These are phyloP conservation scores for Schizothorax lantsangensis DNA, from an alignment of 2,797 vertebrate genomes.

Conservation along the genomic window DNA sequence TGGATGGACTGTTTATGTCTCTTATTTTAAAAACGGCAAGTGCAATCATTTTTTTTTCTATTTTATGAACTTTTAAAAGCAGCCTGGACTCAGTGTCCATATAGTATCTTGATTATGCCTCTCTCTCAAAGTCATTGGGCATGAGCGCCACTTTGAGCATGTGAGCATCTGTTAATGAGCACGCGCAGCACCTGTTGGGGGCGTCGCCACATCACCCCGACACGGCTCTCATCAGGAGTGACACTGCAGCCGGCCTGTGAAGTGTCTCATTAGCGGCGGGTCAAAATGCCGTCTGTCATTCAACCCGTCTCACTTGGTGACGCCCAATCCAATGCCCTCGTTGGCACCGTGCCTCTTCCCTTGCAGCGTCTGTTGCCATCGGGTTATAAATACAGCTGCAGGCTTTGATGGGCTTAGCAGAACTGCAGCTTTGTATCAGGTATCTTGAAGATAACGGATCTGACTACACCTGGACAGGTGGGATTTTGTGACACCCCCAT, in stretches of 20 bases:
- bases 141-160: slow-evolving; percentile 7
- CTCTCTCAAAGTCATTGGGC: slow-evolving; percentile 40
- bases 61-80: not conserved
- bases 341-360: not conserved
- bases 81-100: not conserved
- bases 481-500: slow-evolving; percentile 7
- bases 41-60: not conserved
- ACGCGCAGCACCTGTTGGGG: slow-evolving; percentile 51
- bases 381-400: not conserved
- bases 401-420: not conserved
- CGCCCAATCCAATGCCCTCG: slow-evolving; percentile 17
- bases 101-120: not conserved
- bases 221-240: slow-evolving; percentile 47
- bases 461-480: not conserved
- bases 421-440: not conserved
- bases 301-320: slow-evolving; percentile 11
- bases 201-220: slow-evolving; percentile 21
- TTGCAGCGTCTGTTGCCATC: not conserved
- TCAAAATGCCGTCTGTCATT: slow-evolving; percentile 50
- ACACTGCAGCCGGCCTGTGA: slow-evolving; percentile 35
- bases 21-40: not conserved
- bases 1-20: not conserved
- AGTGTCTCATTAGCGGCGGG: slow-evolving; percentile 52
- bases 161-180: slow-evolving; percentile 47
- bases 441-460: slow-evolving; percentile 1